These are phyloP conservation scores for Amazona guildingii DNA, from an alignment of 2,113 vertebrate species.

Conservation along the genomic window DNA sequence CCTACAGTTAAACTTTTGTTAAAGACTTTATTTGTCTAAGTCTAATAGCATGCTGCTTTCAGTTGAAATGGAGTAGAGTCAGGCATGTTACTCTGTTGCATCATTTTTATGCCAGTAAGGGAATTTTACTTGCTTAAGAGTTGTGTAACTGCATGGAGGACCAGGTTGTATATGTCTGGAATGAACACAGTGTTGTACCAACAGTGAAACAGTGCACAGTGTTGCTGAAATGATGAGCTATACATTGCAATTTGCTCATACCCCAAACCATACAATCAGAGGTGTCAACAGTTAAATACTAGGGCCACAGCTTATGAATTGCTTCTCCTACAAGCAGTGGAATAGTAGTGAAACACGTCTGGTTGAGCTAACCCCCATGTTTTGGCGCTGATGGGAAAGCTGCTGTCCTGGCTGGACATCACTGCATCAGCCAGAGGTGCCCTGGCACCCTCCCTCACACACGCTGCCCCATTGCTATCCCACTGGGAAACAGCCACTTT, in stretches of 20 bases:
- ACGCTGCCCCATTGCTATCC: not conserved
- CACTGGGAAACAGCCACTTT: not conserved
- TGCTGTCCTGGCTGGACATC: no score
- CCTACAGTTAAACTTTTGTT: not conserved
- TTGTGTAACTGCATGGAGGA: not conserved
- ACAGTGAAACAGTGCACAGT: rapidly evolving
- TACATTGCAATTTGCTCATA: rapidly evolving
- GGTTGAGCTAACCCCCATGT: not conserved
- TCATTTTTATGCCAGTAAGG: not conserved
- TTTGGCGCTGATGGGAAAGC: not conserved
- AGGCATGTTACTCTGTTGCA: not conserved
- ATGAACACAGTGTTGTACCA: not conserved
- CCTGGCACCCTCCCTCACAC: not conserved
- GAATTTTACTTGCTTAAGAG: not conserved
- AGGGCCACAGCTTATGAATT: rapidly evolving
- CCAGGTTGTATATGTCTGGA: not conserved
- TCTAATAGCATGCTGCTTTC: not conserved
- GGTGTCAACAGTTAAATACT: rapidly evolving
- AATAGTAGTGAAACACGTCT: not conserved
- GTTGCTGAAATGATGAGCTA: not conserved
- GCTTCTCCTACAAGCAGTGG: rapidly evolving
- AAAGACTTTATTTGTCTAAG: not conserved
- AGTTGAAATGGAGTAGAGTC: not conserved
- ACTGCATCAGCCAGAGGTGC: not conserved
- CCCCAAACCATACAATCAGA: not conserved